A percentile compares a stretch with the other conserved stretches of the same genome.
Evolutionary conservation across 2,888 invertebrate genomes (phyloP).

Genomic region (Girardia tigrina): DNA sequence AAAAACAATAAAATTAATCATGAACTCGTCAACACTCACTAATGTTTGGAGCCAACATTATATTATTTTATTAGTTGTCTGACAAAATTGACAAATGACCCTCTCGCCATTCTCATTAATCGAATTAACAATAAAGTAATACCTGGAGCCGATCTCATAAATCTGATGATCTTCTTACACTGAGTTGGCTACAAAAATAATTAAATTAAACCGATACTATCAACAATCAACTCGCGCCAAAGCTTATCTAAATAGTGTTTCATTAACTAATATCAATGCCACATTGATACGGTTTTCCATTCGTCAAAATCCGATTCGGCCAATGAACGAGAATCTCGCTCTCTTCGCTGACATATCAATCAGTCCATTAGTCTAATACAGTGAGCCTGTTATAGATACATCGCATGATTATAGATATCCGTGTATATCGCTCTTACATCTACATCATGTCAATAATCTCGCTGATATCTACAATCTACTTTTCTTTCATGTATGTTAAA

Average conservation of each 20-base stretch:
- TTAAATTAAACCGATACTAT: slow-evolving; percentile 17
- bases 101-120: slow-evolving; percentile 23
- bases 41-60: slow-evolving; percentile 19
- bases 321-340: slow-evolving; percentile 15
- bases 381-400: slow-evolving; percentile 18
- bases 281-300: slow-evolving; percentile 14
- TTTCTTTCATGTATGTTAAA: slow-evolving; percentile 16
- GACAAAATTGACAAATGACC: slow-evolving; percentile 17
- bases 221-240: neutral
- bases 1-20: slow-evolving; percentile 21
- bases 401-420: slow-evolving; percentile 9
- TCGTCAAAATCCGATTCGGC: neutral
- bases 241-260: slow-evolving; percentile 17
- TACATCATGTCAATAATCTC: slow-evolving; percentile 13
- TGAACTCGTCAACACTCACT: slow-evolving; percentile 11
- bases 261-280: slow-evolving; percentile 18
- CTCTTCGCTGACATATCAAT: slow-evolving; percentile 10
- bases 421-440: slow-evolving; percentile 16
- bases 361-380: slow-evolving; percentile 13
- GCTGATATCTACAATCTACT: neutral
- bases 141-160: slow-evolving; percentile 23
- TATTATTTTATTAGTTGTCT: neutral
- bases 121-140: slow-evolving; percentile 16
- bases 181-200: slow-evolving; percentile 15
- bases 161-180: slow-evolving; percentile 23